A percentile compares a stretch with the other conserved stretches of the same genome.
Evolutionary conservation across 2,113 vertebrate species (phyloP).

Genomic region (Trichechus manatus): DNA sequence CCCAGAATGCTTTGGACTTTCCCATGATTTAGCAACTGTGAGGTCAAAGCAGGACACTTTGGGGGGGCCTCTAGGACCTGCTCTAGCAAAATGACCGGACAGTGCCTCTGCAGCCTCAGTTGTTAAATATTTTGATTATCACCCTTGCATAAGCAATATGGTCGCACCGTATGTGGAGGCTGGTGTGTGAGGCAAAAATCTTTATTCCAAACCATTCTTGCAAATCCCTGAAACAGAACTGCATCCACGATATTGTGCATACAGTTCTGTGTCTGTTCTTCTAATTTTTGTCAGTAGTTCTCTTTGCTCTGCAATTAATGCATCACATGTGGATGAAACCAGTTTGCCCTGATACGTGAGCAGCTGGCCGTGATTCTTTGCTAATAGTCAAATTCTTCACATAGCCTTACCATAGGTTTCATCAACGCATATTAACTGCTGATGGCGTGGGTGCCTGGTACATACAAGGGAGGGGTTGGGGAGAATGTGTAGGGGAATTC

Average conservation of each 20-base stretch:
- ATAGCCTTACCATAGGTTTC: not conserved
- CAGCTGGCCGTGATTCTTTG: not conserved
- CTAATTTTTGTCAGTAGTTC: not conserved
- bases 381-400: not conserved
- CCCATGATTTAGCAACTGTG: not conserved
- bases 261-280: not conserved
- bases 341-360: constrained; percentile 10
- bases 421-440: not conserved
- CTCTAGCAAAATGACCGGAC: not conserved
- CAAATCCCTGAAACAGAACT: not conserved
- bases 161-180: not conserved
- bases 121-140: not conserved
- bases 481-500: not conserved
- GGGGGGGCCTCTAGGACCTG: not conserved
- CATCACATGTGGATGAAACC: not conserved
- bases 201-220: not conserved
- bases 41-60: not conserved
- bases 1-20: not conserved
- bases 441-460: not conserved
- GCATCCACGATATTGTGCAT: not conserved
- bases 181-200: not conserved
- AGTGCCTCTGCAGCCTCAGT: not conserved
- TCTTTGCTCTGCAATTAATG: not conserved
- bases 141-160: not conserved
- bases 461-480: not conserved